Conservation (phyloP, 2,797 vertebrate genomes). For the Enteromius anoplus region DNA sequence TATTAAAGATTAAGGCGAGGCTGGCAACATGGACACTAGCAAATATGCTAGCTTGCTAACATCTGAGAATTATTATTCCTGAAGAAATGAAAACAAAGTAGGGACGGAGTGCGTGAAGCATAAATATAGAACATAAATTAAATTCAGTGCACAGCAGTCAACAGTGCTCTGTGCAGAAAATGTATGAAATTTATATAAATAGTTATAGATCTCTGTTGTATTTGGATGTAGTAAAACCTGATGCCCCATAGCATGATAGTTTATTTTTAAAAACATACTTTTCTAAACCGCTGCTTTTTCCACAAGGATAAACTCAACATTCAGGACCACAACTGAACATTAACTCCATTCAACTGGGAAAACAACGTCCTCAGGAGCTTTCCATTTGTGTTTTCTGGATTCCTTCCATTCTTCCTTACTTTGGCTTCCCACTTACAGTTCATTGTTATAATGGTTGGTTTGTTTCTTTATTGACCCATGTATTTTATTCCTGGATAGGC, state of each 20-base stretch:
- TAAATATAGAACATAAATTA: constrained; percentile 36
- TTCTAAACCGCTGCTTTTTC: constrained; percentile 39
- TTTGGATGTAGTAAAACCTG: constrained; percentile 62
- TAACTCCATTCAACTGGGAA: constrained; percentile 41
- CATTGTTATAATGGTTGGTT: constrained; percentile 40
- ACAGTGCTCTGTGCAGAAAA: constrained; percentile 18
- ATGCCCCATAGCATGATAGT: constrained; percentile 57
- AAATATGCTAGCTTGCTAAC: constrained; percentile 21
- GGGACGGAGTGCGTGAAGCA: constrained; percentile 26
- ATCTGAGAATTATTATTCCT: background rate
- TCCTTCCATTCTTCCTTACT: constrained; percentile 28
- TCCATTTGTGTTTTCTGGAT: constrained; percentile 17
- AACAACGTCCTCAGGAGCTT: constrained; percentile 30
- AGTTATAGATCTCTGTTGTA: constrained; percentile 71
- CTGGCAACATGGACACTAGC: background rate
- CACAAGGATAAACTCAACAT: constrained; percentile 44
- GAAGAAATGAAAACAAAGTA: constrained; percentile 8
- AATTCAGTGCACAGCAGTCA: constrained; percentile 10
- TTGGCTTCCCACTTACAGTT: constrained; percentile 50
- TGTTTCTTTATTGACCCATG: constrained; percentile 42
- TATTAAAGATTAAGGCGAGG: background rate
- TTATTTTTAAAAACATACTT: constrained; percentile 66
- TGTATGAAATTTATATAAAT: constrained; percentile 69
- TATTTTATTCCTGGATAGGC: constrained; percentile 52
- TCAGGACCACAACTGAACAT: constrained; percentile 38